These are phyloP conservation scores for Candoia aspera DNA, from an alignment of 2,113 vertebrate genomes.

Conservation along the genomic window DNA sequence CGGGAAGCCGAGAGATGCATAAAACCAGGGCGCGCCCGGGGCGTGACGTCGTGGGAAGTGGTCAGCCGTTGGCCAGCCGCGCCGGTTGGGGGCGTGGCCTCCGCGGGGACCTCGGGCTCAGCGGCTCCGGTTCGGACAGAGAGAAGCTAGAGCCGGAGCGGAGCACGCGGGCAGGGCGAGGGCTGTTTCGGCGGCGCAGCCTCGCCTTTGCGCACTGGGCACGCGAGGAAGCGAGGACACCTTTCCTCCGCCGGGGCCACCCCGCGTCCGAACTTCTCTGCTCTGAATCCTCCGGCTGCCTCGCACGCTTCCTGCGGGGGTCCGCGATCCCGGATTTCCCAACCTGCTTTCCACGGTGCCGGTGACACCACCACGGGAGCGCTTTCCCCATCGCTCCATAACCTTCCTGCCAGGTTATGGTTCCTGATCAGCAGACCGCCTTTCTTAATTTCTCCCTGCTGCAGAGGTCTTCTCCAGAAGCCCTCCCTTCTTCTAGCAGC, in stretches of 20 bases:
- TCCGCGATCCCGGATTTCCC: neutral
- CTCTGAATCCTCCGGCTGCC: neutral
- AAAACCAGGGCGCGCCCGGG: neutral
- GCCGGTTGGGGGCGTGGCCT: slow-evolving; percentile 21
- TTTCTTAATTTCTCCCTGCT: neutral
- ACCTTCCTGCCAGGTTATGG: neutral
- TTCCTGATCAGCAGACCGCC: too few relatives aligned
- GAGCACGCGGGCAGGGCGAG: too few relatives aligned
- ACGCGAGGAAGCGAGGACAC: neutral
- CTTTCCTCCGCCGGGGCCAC: neutral
- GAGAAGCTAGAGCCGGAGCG: neutral
- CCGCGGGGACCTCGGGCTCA: neutral
- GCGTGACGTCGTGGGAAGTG: neutral
- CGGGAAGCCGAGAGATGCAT: neutral
- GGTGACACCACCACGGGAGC: too few relatives aligned
- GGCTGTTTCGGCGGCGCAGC: neutral
- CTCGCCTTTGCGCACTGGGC: neutral
- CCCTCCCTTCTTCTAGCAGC: neutral
- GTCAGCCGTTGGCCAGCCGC: neutral
- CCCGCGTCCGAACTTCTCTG: neutral
- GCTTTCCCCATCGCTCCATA: neutral
- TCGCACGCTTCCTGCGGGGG: too few relatives aligned
- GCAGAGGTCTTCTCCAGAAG: neutral
- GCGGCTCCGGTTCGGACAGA: neutral
- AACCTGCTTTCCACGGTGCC: neutral